phyloP scores from a whole-genome alignment of 1,140 invertebrate species.

The Brachionus asplanchnoidis region DNA sequence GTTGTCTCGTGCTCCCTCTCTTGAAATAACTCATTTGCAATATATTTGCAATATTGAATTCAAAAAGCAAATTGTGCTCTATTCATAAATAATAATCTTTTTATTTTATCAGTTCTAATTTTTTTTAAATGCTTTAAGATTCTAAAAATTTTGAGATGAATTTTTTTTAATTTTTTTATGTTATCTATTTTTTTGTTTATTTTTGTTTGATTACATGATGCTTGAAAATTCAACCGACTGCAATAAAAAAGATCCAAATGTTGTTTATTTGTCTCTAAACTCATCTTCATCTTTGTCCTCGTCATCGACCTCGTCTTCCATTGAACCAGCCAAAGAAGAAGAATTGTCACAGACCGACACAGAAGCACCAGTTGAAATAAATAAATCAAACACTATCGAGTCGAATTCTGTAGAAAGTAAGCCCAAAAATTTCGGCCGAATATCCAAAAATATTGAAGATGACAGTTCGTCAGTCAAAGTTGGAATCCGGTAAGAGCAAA shows the following conservation, averaged over 20 bases:
- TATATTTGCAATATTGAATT: constrained; percentile 20
- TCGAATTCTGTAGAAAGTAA: not conserved
- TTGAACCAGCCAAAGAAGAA: not conserved
- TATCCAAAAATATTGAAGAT: not conserved
- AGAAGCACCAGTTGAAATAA: not conserved
- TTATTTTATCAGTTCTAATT: not conserved
- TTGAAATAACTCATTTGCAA: not conserved
- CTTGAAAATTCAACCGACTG: not conserved
- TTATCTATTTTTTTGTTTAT: not conserved
- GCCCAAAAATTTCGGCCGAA: not conserved
- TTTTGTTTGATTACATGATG: not conserved
- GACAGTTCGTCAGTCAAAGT: constrained; percentile 1
- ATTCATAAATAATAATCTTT: not conserved
- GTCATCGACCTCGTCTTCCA: constrained; percentile 17
- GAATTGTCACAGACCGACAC: not conserved
- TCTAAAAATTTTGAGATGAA: not conserved
- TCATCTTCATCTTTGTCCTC: constrained; percentile 23
- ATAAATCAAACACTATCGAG: not conserved
- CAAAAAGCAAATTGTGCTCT: not conserved
- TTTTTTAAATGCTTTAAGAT: not conserved
- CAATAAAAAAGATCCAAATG: not conserved
- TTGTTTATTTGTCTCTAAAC: not conserved
- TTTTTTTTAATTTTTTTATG: not conserved
- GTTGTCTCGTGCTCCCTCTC: not conserved
- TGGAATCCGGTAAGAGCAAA: not conserved